Base-by-base conservation (phyloP, 2,113 vertebrate genomes). In the Entelurus aequoreus region DNA sequence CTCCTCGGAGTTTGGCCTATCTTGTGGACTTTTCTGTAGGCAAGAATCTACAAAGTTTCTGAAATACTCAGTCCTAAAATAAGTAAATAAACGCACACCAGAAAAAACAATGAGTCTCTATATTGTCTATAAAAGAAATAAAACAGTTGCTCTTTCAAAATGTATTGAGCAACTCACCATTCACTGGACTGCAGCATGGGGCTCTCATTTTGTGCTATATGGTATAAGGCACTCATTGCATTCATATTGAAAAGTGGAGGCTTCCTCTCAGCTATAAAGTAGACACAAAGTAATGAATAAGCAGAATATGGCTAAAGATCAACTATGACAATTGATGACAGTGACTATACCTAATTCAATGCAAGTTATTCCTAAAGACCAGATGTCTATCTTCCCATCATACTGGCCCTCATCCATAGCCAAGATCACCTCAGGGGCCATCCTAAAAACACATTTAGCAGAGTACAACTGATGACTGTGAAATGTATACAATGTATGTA, bases 221-320 rank as follows among this genome's bases (percentile, higher is more conserved):
- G 97, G 89, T 99, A 99, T 96, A 99, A 98, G 95, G 97, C 97
- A 99, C 97, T 99, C 97, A 99, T 99, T 87, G 97, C 97, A 88
- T 99, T 99, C 97, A 99, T 99, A 86, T 99, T 99, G 90, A 99
- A 99, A 84, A 99, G 93, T 78, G 97, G 97, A 87, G 97, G 97
- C 84, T 98, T 99, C 89, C 97, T 93, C 90, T 99, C 97, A 86
- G 97, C 97, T 99, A 69, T 64, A 83, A 84, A 84, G 69, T 87
- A 85, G 83, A 60, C 62, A 70, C 56, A 48, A 38, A 38, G 42
- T 47, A 48, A 6, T 54, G 21, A 19, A 19, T 49, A 8, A 63
- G 48, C 8, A 21, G 44, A 48, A 38, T 40, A 1, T 46, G 4
- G 42, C 10, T 46, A 46, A 9, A 46, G 10, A 12, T 46, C 11